Evolutionary conservation across 2,888 invertebrate genomes (phyloP), one percentile per base, ranked within the genome.

Genomic region (Mystacides longicornis): DNA sequence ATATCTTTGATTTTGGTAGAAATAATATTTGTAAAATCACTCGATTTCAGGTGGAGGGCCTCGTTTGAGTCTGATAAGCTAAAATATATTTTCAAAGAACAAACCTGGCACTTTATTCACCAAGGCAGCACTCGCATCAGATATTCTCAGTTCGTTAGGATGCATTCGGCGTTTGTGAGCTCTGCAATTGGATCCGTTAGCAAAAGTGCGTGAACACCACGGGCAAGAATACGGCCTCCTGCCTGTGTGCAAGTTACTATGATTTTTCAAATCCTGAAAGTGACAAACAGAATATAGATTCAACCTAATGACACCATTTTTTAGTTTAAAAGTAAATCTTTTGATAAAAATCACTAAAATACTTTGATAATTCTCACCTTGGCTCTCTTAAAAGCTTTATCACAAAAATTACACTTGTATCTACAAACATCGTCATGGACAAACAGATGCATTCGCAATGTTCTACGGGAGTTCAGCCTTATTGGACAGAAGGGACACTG

Each of bases 381-480:
- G 2, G 65, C 63, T 23, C 65, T 57, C 18, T 64, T 63, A 55
- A 67, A 67, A 19, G 65, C 65, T 60, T 67, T 67, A 16, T 64
- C 64, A 60, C 67, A 67, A 9, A 64, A 65, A 45, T 62, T 62
- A 60, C 67, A 67, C 47, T 65, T 64, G 57, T 65, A 67, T 2
- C 66, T 64, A 52, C 64, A 65, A 22, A 62, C 62, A 42, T 66
- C 65, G 51, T 62, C 63, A 53, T 67, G 67, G 19, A 66, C 65
- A n/a, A 66, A 64, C 57, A 74, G 68, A 60, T 76, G 76, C 69
- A 72, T 74, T 48, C 71, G 67, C 2, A 75, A 66, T 0, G 75
- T 76, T n/a, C 75, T 67, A 3, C 72, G 67, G 2, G 75, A 75
- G 49, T 74, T 74, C 1, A 76, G 64, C 54, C 69, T 64, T 48